phyloP scores from a whole-genome alignment of 2,797 vertebrate genomes.

The Sebastes minor region DNA sequence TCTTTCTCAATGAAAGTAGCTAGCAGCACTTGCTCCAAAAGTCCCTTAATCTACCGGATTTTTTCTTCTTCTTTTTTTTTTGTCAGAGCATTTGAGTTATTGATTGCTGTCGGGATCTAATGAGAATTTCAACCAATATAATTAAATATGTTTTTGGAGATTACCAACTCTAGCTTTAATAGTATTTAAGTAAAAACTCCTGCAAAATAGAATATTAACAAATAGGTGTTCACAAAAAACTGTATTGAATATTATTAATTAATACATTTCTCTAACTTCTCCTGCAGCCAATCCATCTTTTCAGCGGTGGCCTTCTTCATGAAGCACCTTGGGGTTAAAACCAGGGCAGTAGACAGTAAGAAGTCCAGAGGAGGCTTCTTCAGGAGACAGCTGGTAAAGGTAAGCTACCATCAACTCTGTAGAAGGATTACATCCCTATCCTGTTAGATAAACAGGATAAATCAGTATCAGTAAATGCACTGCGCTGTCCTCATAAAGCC shows the following conservation, averaged over 20 bases:
- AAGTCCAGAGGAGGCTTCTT: constrained; percentile 89
- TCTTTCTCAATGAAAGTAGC: too few relatives aligned
- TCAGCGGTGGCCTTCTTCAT: constrained; percentile 86
- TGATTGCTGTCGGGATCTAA: too few relatives aligned
- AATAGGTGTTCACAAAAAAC: not conserved
- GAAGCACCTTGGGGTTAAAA: constrained; percentile 92
- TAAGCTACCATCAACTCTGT: constrained; percentile 38
- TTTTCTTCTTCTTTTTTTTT: too few relatives aligned
- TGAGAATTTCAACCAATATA: too few relatives aligned
- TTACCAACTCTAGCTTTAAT: not conserved
- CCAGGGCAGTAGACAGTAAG: constrained; percentile 87
- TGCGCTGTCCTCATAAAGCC: not conserved
- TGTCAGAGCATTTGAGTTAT: too few relatives aligned
- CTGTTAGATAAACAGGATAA: not conserved
- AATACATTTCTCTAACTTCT: not conserved
- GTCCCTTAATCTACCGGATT: too few relatives aligned
- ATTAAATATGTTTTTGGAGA: too few relatives aligned
- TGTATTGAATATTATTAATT: not conserved
- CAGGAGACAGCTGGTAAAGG: constrained; percentile 83
- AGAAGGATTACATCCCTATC: not conserved
- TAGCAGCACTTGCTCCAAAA: too few relatives aligned
- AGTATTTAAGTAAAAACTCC: not conserved
- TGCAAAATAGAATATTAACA: not conserved
- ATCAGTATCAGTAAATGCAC: not conserved
- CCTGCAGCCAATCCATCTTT: constrained; percentile 86